Evolutionary conservation across 2,113 vertebrate species (phyloP).

Genomic region (Gasterosteus aculeatus): DNA sequence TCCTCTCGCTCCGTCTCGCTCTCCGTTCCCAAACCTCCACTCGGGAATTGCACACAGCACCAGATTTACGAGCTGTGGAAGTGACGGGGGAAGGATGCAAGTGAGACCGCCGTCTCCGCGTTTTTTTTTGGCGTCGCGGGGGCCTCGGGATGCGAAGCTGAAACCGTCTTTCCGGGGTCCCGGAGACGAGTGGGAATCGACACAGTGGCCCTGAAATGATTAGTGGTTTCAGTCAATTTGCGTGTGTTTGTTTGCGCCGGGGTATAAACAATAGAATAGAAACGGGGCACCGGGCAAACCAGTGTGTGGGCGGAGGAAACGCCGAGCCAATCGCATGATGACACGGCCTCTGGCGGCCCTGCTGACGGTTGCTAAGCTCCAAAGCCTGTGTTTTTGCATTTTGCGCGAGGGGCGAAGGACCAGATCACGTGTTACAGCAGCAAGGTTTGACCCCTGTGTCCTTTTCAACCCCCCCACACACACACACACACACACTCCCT

Average conservation of each 20-base stretch:
- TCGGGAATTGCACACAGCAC: slow-evolving; percentile 35
- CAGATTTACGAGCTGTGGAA: slow-evolving; percentile 25
- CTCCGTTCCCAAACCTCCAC: slow-evolving; percentile 30
- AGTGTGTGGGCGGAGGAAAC: slow-evolving; percentile 65
- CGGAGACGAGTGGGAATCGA: slow-evolving; percentile 46
- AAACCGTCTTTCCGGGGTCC: background rate
- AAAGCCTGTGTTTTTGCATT: slow-evolving; percentile 58
- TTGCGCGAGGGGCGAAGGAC: slow-evolving; percentile 45
- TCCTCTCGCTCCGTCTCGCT: slow-evolving; percentile 23
- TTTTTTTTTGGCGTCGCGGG: background rate
- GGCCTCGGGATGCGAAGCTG: background rate
- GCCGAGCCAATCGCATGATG: slow-evolving; percentile 61
- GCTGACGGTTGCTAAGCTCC: slow-evolving; percentile 68
- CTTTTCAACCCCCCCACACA: background rate
- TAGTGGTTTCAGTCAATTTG: slow-evolving; percentile 65
- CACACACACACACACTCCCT: slow-evolving; percentile 14
- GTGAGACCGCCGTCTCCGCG: background rate
- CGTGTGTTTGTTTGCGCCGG: slow-evolving; percentile 57
- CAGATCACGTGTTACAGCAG: slow-evolving; percentile 46
- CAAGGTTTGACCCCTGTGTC: slow-evolving; percentile 16
- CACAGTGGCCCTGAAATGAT: slow-evolving; percentile 67
- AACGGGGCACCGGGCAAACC: slow-evolving; percentile 48
- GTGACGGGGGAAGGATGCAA: background rate
- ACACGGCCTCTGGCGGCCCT: slow-evolving; percentile 57
- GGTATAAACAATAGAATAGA: slow-evolving; percentile 62